phyloP scores from a whole-genome alignment of 2,797 vertebrate species.

The Etheostoma perlongum region DNA sequence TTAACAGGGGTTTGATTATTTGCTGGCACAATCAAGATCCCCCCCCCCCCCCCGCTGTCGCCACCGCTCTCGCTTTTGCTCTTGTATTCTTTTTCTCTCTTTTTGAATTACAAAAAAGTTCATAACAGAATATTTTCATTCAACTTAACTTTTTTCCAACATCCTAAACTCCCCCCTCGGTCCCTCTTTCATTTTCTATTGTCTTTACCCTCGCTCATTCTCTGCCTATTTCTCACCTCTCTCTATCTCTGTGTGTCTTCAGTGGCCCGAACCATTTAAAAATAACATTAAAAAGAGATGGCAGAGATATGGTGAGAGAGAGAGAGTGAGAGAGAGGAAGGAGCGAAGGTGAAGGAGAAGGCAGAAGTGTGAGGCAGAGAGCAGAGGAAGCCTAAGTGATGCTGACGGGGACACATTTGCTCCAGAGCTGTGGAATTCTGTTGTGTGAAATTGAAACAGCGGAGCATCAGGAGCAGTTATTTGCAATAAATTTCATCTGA shows the following conservation, averaged over 20 bases:
- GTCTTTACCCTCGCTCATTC: conserved; percentile 27
- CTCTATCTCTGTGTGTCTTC: conserved; percentile 43
- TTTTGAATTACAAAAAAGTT: conserved; percentile 10
- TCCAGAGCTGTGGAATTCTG: conserved; percentile 83
- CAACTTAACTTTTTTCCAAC: conserved; percentile 18
- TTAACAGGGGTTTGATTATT: conserved; percentile 27
- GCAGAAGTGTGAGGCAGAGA: conserved; percentile 60
- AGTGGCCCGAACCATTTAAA: conserved; percentile 51
- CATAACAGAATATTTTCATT: conserved; percentile 12
- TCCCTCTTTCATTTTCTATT: neutral
- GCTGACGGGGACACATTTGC: conserved; percentile 86
- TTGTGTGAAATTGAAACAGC: conserved; percentile 87
- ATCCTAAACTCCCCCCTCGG: neutral
- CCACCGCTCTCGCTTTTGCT: neutral
- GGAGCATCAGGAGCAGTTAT: conserved; percentile 83
- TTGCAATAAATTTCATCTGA: conserved; percentile 81
- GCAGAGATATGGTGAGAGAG: conserved; percentile 34
- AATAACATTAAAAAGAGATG: conserved; percentile 65
- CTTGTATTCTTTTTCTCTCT: neutral
- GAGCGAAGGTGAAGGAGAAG: conserved; percentile 53
- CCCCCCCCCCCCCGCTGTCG: neutral
- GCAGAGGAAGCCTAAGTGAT: conserved; percentile 76
- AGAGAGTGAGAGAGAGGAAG: conserved; percentile 14
- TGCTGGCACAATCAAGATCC: conserved; percentile 26
- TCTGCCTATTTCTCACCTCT: conserved; percentile 33